Percentiles rank a stretch among this genome's conserved stretches.
These are phyloP conservation scores for Drosophila santomea DNA, from an alignment of 1,140 invertebrate genomes.

Conservation along the genomic window DNA sequence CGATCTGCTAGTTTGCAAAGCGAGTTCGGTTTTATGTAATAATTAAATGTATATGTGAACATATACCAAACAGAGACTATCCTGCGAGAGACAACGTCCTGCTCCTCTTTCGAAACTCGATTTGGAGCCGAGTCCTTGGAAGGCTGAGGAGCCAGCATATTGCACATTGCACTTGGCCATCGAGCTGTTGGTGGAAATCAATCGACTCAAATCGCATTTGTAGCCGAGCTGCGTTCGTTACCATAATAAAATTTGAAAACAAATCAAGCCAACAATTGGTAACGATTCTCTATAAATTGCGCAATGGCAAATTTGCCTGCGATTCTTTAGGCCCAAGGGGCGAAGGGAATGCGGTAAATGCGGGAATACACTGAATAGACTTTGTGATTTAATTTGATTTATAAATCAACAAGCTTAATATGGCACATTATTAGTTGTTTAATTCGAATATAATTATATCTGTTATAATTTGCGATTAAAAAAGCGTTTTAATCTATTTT, in stretches of 20 bases:
- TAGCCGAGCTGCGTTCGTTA: slow-evolving; percentile 49
- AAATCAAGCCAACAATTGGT: slow-evolving; percentile 70
- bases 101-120: slow-evolving; percentile 6
- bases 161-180: slow-evolving; percentile 37
- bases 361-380: background rate
- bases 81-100: too few species aligned
- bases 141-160: slow-evolving; percentile 18
- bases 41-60: too few species aligned
- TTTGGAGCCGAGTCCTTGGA: slow-evolving; percentile 15
- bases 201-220: slow-evolving; percentile 56
- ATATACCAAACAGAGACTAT: too few species aligned
- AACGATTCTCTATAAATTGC: slow-evolving; percentile 22
- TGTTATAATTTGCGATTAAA: background rate
- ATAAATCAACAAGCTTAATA: too few species aligned
- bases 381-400: background rate
- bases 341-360: background rate
- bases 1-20: background rate
- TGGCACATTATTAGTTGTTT: too few species aligned
- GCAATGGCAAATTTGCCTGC: slow-evolving; percentile 32
- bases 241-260: slow-evolving; percentile 65
- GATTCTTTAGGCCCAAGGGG: slow-evolving; percentile 9
- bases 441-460: too few species aligned
- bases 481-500: background rate
- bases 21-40: background rate
- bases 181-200: slow-evolving; percentile 27